Conservation (phyloP, 92 coral and sea anemone species). For the Nematostella vectensis region DNA sequence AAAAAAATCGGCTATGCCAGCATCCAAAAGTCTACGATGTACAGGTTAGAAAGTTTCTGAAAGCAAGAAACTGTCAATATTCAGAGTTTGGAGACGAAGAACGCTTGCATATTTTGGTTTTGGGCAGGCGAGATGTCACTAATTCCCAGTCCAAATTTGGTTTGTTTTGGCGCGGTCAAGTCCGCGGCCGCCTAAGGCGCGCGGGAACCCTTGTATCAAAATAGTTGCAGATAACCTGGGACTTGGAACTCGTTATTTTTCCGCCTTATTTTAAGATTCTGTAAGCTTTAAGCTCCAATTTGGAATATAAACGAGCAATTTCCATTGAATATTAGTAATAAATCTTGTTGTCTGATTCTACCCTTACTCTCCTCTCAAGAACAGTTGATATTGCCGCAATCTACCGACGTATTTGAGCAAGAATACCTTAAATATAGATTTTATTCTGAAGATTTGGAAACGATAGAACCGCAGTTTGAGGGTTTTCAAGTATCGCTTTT, state of each 20-base stretch:
- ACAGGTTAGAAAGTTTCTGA: too few species aligned
- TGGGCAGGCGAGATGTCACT: conserved; percentile 17
- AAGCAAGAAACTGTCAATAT: too few species aligned
- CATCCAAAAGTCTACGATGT: too few species aligned
- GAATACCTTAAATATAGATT: background rate
- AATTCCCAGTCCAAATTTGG: conserved; percentile 12
- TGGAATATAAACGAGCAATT: background rate
- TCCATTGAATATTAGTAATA: background rate
- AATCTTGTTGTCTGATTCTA: background rate
- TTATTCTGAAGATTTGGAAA: background rate
- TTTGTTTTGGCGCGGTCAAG: conserved; percentile 1
- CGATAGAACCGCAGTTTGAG: conserved; percentile 12
- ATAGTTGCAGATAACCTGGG: background rate
- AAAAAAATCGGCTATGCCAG: too few species aligned
- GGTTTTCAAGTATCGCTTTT: background rate
- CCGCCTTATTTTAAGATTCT: conserved; percentile 5
- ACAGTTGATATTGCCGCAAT: background rate
- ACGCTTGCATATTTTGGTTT: conserved; percentile 20
- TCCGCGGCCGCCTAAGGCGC: background rate
- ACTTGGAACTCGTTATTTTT: conserved; percentile 1
- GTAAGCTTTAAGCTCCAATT: conserved; percentile 3
- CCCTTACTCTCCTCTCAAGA: background rate
- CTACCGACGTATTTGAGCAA: background rate
- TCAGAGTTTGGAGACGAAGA: too few species aligned
- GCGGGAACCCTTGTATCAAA: background rate